Base-by-base conservation (phyloP, 2,113 vertebrate genomes). In the Xiphorhynchus elegans region DNA sequence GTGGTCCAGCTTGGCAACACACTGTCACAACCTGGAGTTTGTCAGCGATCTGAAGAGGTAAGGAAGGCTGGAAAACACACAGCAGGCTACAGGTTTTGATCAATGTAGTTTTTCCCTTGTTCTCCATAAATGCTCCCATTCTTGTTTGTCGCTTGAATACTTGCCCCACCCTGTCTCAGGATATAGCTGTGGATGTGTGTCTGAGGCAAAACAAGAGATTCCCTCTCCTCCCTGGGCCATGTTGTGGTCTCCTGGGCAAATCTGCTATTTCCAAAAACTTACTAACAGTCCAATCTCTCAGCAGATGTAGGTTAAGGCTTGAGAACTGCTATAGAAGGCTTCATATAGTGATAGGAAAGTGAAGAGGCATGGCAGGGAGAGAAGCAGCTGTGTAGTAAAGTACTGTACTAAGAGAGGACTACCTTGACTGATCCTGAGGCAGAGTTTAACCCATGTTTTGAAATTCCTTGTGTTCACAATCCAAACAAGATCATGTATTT, bases 1-100 rank as follows among this genome's bases (percentile, higher is more conserved):
- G 93, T 99, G 59, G 49, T 86, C 16, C 68, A 94, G 60, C 92
- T 99, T 7, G 97, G 98, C 58, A 84, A 44, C 46, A 96, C 95
- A 0, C 95, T 99, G 73, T 95, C 98, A 29, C 96, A 97, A 77
- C 89, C 98, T 7, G 97, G 97, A 15, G 97, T 99, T 88, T 98
- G 98, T 56, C 98, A 99, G 64, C 97, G 94, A 4, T 98, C 98
- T 86, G 99, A 98, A 81, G 98, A 99, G 95, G 99, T 99, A 94
- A 98, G 98, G 26, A 44, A 12, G 23, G 46, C 11, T 62, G 60
- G 12, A 31, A n/a, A 44, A 64, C 18, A 58, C 42, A n/a, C 25
- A 39, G 19, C 42, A 59, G 37, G 10, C n/a, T 21, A 3, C 25
- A 78, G 53, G 6, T 46, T 63, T 44, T 70, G 55, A 13, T 6